phyloP scores from a whole-genome alignment of 2,888 invertebrate species.

The Stenoptilia bipunctidactyla region DNA sequence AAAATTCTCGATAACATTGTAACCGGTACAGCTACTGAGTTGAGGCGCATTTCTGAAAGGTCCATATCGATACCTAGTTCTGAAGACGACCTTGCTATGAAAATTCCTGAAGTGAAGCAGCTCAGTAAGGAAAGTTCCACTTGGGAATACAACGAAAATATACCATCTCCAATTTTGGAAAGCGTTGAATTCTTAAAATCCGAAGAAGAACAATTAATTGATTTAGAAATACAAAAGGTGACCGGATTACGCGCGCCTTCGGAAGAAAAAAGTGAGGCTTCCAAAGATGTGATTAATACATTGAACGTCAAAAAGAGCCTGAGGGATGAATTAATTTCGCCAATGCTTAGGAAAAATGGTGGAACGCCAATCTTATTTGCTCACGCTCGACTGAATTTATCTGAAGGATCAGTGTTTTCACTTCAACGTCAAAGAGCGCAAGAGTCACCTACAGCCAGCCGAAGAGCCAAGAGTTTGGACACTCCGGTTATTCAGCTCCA shows the following conservation, averaged over 20 bases:
- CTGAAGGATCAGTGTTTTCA: conserved; percentile 86
- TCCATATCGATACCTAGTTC: conserved; percentile 83
- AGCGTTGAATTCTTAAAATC: conserved; percentile 73
- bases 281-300: conserved; percentile 31
- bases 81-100: conserved; percentile 77
- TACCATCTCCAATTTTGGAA: conserved; percentile 74
- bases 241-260: conserved; percentile 46
- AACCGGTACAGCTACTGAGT: conserved; percentile 74
- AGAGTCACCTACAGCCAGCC: conserved; percentile 79
- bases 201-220: conserved; percentile 68
- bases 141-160: conserved; percentile 75
- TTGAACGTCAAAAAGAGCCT: conserved; percentile 64
- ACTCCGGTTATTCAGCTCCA: conserved; percentile 86
- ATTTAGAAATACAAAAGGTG: conserved; percentile 69
- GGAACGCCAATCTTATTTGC: conserved; percentile 85
- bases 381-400: conserved; percentile 82
- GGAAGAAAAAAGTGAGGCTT: conserved; percentile 37
- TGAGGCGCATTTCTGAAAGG: conserved; percentile 79
- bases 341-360: conserved; percentile 78
- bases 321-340: conserved; percentile 78
- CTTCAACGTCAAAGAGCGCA: conserved; percentile 83
- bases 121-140: conserved; percentile 65
- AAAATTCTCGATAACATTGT: conserved; percentile 73
- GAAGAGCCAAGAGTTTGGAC: conserved; percentile 87
- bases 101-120: conserved; percentile 64